Conservation (phyloP, 2,888 invertebrate genomes). For the Cheilosia urbana region DNA sequence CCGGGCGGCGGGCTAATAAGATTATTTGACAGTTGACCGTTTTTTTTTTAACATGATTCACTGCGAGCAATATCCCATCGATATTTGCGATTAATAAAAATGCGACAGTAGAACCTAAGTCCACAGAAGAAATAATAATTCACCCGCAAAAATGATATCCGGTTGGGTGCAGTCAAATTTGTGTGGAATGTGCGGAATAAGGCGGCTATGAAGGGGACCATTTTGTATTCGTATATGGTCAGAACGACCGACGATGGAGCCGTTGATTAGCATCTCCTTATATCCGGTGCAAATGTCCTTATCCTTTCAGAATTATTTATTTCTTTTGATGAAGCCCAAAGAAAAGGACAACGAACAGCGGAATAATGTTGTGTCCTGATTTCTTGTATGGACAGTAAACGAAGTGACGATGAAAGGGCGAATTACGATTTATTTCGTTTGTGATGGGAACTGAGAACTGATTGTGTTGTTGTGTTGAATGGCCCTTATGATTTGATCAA, state of each 20-base stretch:
- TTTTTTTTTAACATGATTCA: slow-evolving; percentile 66
- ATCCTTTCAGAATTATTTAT: slow-evolving; percentile 74
- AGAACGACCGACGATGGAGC: slow-evolving; percentile 14
- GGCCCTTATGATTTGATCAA: slow-evolving; percentile 51
- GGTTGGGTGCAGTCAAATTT: slow-evolving; percentile 53
- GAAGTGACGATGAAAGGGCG: slow-evolving; percentile 67
- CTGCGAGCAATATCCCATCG: slow-evolving; percentile 70
- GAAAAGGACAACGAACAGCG: slow-evolving; percentile 51
- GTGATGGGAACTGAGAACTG: slow-evolving; percentile 45
- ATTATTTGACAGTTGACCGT: slow-evolving; percentile 53
- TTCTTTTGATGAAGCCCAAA: slow-evolving; percentile 67
- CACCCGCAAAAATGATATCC: slow-evolving; percentile 72
- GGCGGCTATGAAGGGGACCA: not conserved
- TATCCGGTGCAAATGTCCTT: slow-evolving; percentile 72
- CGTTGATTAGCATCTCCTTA: slow-evolving; percentile 74
- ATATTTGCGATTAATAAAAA: slow-evolving; percentile 28
- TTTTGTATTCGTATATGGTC: slow-evolving; percentile 18
- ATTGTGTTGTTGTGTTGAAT: slow-evolving; percentile 59
- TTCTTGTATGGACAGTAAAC: slow-evolving; percentile 47
- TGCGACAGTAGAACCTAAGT: slow-evolving; percentile 41
- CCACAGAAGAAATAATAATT: slow-evolving; percentile 63
- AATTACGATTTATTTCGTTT: slow-evolving; percentile 73
- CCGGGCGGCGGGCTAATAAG: slow-evolving; percentile 31
- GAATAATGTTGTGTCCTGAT: slow-evolving; percentile 52
- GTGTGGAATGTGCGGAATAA: not conserved